phyloP scores from a whole-genome alignment of 2,797 vertebrate genomes.

The Phalloptychus januarius region DNA sequence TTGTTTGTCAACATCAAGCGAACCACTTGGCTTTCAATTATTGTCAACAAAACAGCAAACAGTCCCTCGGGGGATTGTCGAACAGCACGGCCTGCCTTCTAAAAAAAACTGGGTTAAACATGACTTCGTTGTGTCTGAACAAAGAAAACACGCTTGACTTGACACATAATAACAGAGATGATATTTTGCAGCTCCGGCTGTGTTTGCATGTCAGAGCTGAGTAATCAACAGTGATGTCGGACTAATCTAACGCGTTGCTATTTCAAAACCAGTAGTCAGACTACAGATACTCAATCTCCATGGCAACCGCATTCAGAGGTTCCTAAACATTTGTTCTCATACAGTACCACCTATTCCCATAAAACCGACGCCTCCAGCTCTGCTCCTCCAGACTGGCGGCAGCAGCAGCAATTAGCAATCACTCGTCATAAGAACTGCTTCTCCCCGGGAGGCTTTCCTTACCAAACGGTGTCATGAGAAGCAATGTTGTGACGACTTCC shows the following conservation, averaged over 20 bases:
- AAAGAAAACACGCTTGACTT: not conserved
- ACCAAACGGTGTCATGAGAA: not conserved
- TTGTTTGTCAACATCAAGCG: constrained; percentile 10
- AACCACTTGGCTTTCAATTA: not conserved
- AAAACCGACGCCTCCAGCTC: not conserved
- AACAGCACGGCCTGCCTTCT: constrained; percentile 7
- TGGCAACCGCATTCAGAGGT: not conserved
- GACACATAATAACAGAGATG: constrained; percentile 17
- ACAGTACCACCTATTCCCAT: not conserved
- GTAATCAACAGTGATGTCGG: too few relatives aligned
- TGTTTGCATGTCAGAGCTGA: constrained; percentile 13
- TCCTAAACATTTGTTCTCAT: not conserved
- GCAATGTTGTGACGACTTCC: too few relatives aligned
- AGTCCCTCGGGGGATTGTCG: not conserved
- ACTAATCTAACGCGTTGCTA: too few relatives aligned
- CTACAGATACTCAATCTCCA: too few relatives aligned
- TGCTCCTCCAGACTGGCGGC: not conserved
- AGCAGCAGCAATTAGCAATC: not conserved
- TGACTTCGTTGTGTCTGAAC: not conserved
- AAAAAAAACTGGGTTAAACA: constrained; percentile 19
- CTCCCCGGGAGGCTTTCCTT: not conserved
- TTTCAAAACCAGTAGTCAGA: too few relatives aligned
- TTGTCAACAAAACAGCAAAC: constrained; percentile 2
- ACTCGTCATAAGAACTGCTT: not conserved
- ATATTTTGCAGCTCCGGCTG: not conserved